These are phyloP conservation scores for Alsophila aescularia DNA, from an alignment of 2,888 invertebrate species.

Conservation along the genomic window DNA sequence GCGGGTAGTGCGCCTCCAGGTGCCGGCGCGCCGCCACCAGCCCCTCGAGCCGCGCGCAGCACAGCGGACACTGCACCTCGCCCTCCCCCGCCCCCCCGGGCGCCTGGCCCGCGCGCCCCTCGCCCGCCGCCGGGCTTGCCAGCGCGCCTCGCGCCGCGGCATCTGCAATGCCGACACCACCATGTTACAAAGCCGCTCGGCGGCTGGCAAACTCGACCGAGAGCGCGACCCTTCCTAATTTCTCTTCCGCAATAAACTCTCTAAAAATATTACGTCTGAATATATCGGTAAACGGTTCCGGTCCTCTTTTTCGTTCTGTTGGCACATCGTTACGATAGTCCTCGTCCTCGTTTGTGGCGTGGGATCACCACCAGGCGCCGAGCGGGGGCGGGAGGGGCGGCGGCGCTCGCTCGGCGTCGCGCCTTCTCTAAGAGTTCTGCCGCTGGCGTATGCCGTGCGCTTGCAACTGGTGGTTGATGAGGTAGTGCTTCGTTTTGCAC, in stretches of 20 bases:
- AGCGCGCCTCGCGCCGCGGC: conserved; percentile 53
- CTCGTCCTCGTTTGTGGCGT: conserved; percentile 4
- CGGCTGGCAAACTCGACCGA: conserved; percentile 66
- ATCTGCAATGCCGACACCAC: conserved; percentile 86
- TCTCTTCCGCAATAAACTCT: conserved; percentile 60
- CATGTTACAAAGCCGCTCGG: conserved; percentile 56
- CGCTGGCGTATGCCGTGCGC: conserved; percentile 90
- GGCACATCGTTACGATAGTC: conserved; percentile 28
- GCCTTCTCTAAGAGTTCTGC: conserved; percentile 83
- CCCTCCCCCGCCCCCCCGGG: conserved; percentile 44
- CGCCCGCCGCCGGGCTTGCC: conserved; percentile 41
- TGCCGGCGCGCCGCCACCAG: conserved; percentile 89
- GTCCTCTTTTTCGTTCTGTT: conserved; percentile 35
- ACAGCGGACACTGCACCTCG: conserved; percentile 88
- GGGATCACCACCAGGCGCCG: conserved; percentile 54
- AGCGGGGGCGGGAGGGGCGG: conserved; percentile 51
- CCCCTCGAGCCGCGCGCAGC: conserved; percentile 87
- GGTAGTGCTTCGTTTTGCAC: conserved; percentile 90
- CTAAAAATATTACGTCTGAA: conserved; percentile 66
- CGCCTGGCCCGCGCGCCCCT: conserved; percentile 39
- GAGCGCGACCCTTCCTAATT: conserved; percentile 41
- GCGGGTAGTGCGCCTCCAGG: conserved; percentile 92
- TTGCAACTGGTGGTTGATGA: conserved; percentile 90
- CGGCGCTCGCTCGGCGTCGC: conserved; percentile 61
- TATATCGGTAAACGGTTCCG: conserved; percentile 43